These are phyloP conservation scores for Chinchilla lanigera DNA, from an alignment of 2,113 vertebrate species.

Conservation along the genomic window DNA sequence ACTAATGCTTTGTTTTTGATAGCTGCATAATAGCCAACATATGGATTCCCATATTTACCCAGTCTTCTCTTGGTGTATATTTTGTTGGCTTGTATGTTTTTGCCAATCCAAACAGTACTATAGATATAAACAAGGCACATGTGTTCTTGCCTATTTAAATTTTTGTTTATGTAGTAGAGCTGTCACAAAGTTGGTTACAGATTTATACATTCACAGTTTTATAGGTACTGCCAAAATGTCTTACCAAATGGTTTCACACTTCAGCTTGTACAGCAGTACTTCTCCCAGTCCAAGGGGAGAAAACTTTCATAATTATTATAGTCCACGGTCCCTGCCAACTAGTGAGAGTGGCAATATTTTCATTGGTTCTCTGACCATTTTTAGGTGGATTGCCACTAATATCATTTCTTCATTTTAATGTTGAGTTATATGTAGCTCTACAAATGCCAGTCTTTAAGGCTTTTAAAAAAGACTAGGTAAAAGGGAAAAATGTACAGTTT, in stretches of 20 bases:
- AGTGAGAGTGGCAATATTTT: neutral
- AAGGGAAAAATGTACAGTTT: neutral
- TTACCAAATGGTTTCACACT: neutral
- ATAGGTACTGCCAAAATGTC: neutral
- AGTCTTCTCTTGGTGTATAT: neutral
- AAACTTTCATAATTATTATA: neutral
- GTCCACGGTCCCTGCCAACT: neutral
- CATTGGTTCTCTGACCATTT: neutral
- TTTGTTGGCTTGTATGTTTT: neutral
- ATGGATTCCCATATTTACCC: neutral
- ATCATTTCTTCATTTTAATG: neutral
- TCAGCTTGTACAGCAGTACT: neutral
- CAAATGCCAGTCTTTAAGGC: neutral
- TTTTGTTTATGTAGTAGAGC: neutral
- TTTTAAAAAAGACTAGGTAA: neutral
- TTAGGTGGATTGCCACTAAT: neutral
- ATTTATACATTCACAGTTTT: neutral
- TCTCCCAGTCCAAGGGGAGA: neutral
- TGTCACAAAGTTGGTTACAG: neutral
- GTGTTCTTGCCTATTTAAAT: neutral
- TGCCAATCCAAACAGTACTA: neutral
- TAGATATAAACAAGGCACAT: neutral
- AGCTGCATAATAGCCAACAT: neutral
- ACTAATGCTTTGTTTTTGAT: neutral
- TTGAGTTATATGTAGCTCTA: neutral